Conservation (phyloP, 2,797 vertebrate species). For the Catamblyrhynchus diadema region DNA sequence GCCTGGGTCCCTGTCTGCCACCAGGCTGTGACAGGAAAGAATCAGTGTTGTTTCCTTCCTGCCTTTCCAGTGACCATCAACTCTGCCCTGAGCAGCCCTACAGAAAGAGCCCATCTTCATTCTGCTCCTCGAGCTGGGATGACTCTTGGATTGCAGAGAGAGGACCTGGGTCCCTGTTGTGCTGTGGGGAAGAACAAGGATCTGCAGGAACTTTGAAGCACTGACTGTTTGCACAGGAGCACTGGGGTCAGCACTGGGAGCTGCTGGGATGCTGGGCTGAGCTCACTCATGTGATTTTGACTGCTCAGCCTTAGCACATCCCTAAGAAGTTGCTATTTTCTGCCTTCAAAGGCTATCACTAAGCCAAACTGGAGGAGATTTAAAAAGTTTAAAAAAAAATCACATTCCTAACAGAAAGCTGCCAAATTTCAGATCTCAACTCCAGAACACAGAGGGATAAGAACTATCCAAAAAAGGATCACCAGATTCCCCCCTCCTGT, state of each 20-base stretch:
- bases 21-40: not conserved
- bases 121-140: not conserved
- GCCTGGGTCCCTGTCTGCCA: not conserved
- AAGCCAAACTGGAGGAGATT: slow-evolving; percentile 41
- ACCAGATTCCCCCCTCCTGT: not conserved
- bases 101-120: not conserved
- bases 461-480: slow-evolving; percentile 8
- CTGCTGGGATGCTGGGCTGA: not conserved
- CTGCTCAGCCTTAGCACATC: not conserved
- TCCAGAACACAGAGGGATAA: not conserved
- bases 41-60: not conserved
- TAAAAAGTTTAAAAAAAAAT: not conserved
- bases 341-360: slow-evolving; percentile 18
- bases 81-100: not conserved
- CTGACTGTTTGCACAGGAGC: not conserved
- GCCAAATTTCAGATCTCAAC: slow-evolving; percentile 55
- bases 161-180: fast-evolving
- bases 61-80: not conserved
- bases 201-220: not conserved
- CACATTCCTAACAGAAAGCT: not conserved
- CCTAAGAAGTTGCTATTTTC: slow-evolving; percentile 51
- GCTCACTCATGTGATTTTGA: not conserved
- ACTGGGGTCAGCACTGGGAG: not conserved
- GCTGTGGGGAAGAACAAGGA: not conserved
- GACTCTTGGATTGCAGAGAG: not conserved